Conservation (phyloP, 2,888 invertebrate genomes). For the Dryadula phaetusa region DNA sequence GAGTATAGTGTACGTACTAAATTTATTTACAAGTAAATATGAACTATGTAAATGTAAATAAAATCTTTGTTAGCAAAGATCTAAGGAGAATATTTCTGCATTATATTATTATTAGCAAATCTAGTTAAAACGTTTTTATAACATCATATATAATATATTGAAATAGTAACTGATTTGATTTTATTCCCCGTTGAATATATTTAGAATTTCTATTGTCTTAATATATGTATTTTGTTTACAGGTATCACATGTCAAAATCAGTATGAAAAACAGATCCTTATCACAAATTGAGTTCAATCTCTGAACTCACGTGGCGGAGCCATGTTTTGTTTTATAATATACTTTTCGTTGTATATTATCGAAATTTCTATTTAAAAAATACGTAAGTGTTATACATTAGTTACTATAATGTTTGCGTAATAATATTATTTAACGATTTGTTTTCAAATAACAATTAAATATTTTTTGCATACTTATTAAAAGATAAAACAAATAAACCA, state of each 20-base stretch:
- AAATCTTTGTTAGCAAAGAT: too few relatives aligned
- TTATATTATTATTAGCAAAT: too few relatives aligned
- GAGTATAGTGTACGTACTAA: too few relatives aligned
- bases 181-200: neutral
- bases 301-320: constrained; percentile 1
- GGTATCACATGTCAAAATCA: neutral
- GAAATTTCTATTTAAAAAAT: neutral
- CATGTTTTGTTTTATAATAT: constrained; percentile 16
- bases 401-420: neutral
- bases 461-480: neutral
- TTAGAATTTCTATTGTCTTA: constrained; percentile 6
- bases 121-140: too few relatives aligned
- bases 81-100: too few relatives aligned
- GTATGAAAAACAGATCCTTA: neutral
- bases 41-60: too few relatives aligned
- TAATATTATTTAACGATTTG: constrained; percentile 4
- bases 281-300: neutral
- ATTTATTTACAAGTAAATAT: too few relatives aligned
- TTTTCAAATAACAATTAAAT: neutral
- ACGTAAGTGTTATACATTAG: neutral
- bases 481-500: neutral
- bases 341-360: neutral
- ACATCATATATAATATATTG: neutral
- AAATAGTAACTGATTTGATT: neutral
- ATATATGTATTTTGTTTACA: neutral